Conservation (phyloP, 2,888 invertebrate genomes). For the Lycophotia porphyrea region DNA sequence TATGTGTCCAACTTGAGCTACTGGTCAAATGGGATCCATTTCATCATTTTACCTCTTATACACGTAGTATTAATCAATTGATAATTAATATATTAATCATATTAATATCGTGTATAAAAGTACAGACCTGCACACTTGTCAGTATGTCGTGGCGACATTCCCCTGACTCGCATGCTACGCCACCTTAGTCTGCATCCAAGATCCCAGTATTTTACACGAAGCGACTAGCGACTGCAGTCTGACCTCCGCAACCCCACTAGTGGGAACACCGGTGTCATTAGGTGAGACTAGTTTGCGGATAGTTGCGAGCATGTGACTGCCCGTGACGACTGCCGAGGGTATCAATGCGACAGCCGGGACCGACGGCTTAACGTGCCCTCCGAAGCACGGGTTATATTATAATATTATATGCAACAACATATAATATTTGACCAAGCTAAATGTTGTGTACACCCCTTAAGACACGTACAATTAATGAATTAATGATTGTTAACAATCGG, state of each 20-base stretch:
- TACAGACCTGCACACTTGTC: not conserved
- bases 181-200: constrained; percentile 5
- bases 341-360: not conserved
- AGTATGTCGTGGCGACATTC: constrained; percentile 1
- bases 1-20: not conserved
- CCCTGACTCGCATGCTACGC: constrained; percentile 24
- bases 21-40: not conserved
- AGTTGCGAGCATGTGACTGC: constrained; percentile 16
- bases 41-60: not conserved
- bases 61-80: constrained; percentile 8
- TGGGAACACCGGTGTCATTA: constrained; percentile 6
- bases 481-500: too few relatives aligned
- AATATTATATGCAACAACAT: not conserved
- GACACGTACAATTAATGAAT: constrained; percentile 6
- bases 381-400: not conserved
- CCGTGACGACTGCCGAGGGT: constrained; percentile 36
- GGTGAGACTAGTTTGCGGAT: constrained; percentile 17
- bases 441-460: too few relatives aligned
- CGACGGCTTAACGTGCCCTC: not conserved
- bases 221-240: constrained; percentile 13
- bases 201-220: not conserved
- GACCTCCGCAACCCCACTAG: constrained; percentile 9
- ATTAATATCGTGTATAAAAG: constrained; percentile 22
- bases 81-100: not conserved
- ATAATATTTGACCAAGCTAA: too few relatives aligned